Evolutionary conservation across 2,113 vertebrate species (phyloP).

Genomic region (Paratilapia polleni): DNA sequence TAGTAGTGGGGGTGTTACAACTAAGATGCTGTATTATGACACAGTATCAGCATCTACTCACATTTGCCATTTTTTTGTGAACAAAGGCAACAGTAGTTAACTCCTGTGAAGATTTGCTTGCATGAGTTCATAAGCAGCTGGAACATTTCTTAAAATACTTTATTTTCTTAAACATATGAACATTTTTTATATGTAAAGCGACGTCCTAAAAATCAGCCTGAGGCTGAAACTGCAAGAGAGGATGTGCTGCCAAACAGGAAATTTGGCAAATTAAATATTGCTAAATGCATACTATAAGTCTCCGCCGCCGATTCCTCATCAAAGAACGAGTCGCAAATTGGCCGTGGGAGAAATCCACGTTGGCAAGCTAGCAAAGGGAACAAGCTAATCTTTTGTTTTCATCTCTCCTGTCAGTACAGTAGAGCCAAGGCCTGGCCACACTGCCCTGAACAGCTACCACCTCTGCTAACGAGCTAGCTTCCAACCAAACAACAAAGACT

Average conservation of each 20-base stretch:
- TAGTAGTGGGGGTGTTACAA: background rate
- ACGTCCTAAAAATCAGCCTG: background rate
- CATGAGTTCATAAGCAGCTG: background rate
- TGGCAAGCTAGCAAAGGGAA: conserved; percentile 34
- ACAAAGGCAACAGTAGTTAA: background rate
- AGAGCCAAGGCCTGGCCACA: conserved; percentile 68
- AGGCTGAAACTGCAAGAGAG: conserved; percentile 7
- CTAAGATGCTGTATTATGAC: background rate
- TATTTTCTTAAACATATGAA: background rate
- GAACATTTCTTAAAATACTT: conserved; percentile 27
- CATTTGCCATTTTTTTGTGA: background rate
- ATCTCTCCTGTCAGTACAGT: conserved; percentile 58
- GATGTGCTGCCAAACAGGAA: conserved; percentile 52
- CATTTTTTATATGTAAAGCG: background rate
- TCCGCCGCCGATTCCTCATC: background rate
- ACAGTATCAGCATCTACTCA: conserved; percentile 8
- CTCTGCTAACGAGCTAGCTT: conserved; percentile 66
- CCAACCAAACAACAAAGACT: conserved; percentile 10
- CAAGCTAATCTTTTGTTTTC: conserved; percentile 74
- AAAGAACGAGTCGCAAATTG: background rate
- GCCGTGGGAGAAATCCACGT: background rate
- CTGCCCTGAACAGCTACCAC: conserved; percentile 17
- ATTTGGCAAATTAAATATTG: conserved; percentile 39
- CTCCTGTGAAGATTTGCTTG: background rate
- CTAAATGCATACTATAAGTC: conserved; percentile 22